Percentiles rank a stretch among this genome's conserved stretches.
These are phyloP conservation scores for Oenanthe melanoleuca DNA, from an alignment of 2,113 vertebrate genomes.

Conservation along the genomic window DNA sequence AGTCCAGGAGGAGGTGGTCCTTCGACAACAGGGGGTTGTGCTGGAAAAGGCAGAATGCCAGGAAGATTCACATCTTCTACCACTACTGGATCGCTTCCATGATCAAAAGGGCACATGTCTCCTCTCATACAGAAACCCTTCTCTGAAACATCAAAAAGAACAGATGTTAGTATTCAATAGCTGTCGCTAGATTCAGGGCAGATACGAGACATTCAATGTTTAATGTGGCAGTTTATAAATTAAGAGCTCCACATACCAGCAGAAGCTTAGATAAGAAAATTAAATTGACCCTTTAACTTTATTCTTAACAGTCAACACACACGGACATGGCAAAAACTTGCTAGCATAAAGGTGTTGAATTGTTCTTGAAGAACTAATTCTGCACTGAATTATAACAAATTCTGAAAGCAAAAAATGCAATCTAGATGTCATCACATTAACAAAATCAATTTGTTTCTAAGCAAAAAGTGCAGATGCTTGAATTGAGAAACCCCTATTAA, in stretches of 20 bases:
- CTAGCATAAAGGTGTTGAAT: background rate
- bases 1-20: slow-evolving; percentile 89
- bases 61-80: slow-evolving; percentile 98
- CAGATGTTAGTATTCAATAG: background rate
- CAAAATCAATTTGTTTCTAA: background rate
- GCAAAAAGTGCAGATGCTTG: background rate
- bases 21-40: slow-evolving; percentile 89
- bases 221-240: background rate
- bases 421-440: background rate
- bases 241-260: background rate
- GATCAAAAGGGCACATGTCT: slow-evolving; percentile 97
- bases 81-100: slow-evolving; percentile 96
- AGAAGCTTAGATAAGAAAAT: background rate
- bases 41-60: slow-evolving; percentile 92
- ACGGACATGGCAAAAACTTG: background rate
- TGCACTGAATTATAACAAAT: background rate
- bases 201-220: accelerated
- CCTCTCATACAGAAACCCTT: slow-evolving; percentile 98
- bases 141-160: slow-evolving; percentile 77
- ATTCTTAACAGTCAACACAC: background rate
- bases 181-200: background rate
- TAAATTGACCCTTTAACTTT: background rate
- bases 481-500: background rate
- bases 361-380: background rate
- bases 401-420: background rate